These are phyloP conservation scores for Tenthredo mesomela DNA, from an alignment of 2,888 invertebrate species.

Conservation along the genomic window DNA sequence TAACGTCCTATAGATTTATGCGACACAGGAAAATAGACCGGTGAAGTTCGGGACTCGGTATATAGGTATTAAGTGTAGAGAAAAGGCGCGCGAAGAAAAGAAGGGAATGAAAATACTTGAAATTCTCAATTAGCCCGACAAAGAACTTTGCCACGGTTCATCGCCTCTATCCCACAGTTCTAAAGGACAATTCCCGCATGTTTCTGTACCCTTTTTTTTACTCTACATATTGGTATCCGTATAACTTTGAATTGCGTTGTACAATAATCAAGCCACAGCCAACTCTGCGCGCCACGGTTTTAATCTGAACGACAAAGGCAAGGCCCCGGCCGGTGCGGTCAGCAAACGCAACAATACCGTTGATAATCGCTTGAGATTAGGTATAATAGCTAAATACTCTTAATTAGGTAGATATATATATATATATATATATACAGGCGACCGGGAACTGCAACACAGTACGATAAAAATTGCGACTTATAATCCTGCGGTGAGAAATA, in stretches of 20 bases:
- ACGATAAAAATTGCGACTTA: no score
- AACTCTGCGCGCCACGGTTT: background rate
- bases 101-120: background rate
- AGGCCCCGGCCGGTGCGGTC: constrained; percentile 29
- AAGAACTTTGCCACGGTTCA: background rate
- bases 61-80: no score
- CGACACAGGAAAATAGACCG: no score
- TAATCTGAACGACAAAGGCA: constrained; percentile 32
- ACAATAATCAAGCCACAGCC: background rate
- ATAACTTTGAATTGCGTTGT: background rate
- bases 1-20: no score
- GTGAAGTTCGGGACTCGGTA: no score
- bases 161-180: background rate
- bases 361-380: constrained; percentile 36
- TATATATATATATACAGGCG: no score
- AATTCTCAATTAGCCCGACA: constrained; percentile 11
- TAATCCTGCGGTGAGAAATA: no score
- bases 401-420: background rate
- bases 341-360: constrained; percentile 38
- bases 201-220: background rate
- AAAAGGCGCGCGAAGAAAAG: no score
- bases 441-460: background rate
- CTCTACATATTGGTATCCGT: background rate
- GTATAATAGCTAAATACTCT: constrained; percentile 21
- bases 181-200: constrained; percentile 16